A percentile compares a stretch with the other conserved stretches of the same genome.
These are phyloP conservation scores for Netelia virgata DNA, from an alignment of 2,888 invertebrate genomes.

Conservation along the genomic window DNA sequence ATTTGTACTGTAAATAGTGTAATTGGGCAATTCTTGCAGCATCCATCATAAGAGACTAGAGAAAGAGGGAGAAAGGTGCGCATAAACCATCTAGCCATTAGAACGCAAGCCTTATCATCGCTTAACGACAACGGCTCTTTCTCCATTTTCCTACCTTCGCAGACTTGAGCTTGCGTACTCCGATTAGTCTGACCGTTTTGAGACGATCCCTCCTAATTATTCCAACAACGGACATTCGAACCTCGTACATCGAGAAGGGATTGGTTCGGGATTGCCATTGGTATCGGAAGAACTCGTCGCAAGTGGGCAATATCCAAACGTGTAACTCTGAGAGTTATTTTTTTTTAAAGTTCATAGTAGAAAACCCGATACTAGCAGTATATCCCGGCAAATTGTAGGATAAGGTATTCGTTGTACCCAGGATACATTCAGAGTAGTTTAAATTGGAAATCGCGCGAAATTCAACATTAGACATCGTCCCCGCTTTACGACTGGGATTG, in stretches of 20 bases:
- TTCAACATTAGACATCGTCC: conserved; percentile 18
- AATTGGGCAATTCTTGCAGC: too few relatives aligned
- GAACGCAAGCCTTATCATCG: too few relatives aligned
- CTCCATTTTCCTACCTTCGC: too few relatives aligned
- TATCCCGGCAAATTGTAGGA: not conserved
- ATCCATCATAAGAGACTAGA: too few relatives aligned
- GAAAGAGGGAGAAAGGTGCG: too few relatives aligned
- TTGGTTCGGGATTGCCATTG: too few relatives aligned
- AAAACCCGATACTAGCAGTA: conserved; percentile 17
- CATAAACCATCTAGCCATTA: too few relatives aligned
- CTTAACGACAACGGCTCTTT: too few relatives aligned
- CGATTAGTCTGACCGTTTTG: too few relatives aligned
- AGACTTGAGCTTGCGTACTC: too few relatives aligned
- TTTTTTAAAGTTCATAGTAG: conserved; percentile 43
- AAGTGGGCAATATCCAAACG: not conserved
- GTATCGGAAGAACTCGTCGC: not conserved
- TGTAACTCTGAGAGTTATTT: conserved; percentile 46
- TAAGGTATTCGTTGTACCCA: conserved; percentile 1
- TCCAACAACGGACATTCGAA: not conserved
- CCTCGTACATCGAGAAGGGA: not conserved
- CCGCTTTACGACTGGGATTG: conserved; percentile 11
- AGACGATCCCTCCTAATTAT: not conserved
- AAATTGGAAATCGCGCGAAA: conserved; percentile 44
- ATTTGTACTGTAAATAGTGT: conserved; percentile 59
- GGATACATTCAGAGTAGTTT: conserved; percentile 1